Evolutionary conservation across 2,888 invertebrate species (phyloP), one percentile per base, ranked within the genome.

Genomic region (Augiades crinisus): DNA sequence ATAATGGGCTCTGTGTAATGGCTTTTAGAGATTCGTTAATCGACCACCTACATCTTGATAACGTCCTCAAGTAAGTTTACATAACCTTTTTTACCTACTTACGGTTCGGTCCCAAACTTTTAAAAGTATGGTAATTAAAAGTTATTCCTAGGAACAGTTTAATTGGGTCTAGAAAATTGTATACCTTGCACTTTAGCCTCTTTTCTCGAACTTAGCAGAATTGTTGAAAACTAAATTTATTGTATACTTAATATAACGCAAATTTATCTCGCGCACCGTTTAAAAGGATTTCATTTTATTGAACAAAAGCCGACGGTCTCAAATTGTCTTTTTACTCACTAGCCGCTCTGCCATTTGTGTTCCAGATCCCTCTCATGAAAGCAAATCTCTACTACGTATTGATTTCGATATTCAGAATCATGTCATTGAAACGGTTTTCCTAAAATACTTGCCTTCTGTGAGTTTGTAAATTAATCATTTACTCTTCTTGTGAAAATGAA

Each of bases 1-100:
- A 43, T 62, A 67, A n/a, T n/a, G n/a, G 67, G 70, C 68, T 64
- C 59, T 17, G 8, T 21, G 71, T 75, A 75, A 76, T 80, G 71
- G 73, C 68, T 71, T 66, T 70, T 67, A 66, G 63, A 67, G 67
- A 72, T 68, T 69, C 70, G 64, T 65, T 65, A 49, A 41, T 34
- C 17, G 43, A 36, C 38, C 21, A 43, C 44, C 27, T 10, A 43
- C 14, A 12, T 21, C 37, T 44, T 5, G n/a, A 34, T 50, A 41
- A 21, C 43, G 16, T 40, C 40, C 19, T 24, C 12, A 7, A 37
- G 33, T 17, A 24, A 24, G 40, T 33, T 33, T 41, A 24, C 22
- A 16, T 33, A 7, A 22, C 21, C 24, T 24, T 16, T 10, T 21
- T 14, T 43, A 31, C 14, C 21, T 19, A 31, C 38, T 37, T 30